A percentile compares a stretch with the other conserved stretches of the same genome.
phyloP scores from a whole-genome alignment of 2,888 invertebrate genomes.

The Pachymerium ferrugineum region DNA sequence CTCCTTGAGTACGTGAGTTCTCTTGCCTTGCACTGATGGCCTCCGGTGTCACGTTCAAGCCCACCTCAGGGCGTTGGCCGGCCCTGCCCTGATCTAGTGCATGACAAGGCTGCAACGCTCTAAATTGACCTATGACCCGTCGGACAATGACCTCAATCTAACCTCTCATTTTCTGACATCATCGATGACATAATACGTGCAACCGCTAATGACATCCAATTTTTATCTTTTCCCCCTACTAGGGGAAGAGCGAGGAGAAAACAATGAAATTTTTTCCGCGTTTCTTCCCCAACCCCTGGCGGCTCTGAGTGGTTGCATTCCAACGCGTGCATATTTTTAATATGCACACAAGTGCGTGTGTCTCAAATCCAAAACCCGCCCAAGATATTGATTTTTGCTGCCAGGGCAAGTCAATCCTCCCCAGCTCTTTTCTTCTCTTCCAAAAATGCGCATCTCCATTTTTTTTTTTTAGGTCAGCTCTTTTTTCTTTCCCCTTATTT shows the following conservation, averaged over 20 bases:
- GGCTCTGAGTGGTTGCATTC: not conserved
- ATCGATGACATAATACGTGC: not conserved
- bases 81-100: constrained; percentile 22
- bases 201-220: not conserved
- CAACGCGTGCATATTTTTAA: constrained; percentile 28
- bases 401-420: not conserved
- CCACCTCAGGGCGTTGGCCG: constrained; percentile 24
- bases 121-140: constrained; percentile 19
- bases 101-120: constrained; percentile 5
- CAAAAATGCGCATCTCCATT: not conserved
- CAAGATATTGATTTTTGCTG: constrained; percentile 27
- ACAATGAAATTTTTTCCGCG: not conserved
- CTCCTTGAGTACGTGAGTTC: constrained; percentile 19
- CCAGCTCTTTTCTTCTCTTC: not conserved
- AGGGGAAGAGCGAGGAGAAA: not conserved
- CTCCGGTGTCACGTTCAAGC: constrained; percentile 6
- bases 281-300: not conserved
- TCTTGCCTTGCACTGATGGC: constrained; percentile 4
- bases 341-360: constrained; percentile 28
- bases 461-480: not conserved
- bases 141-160: constrained; percentile 20
- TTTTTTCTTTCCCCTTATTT: not conserved
- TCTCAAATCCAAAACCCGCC: not conserved
- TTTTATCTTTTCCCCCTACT: not conserved
- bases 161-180: not conserved